Percentiles rank a stretch among this genome's conserved stretches.
These are phyloP conservation scores for Polietes domitor DNA, from an alignment of 2,888 invertebrate genomes.

Conservation along the genomic window DNA sequence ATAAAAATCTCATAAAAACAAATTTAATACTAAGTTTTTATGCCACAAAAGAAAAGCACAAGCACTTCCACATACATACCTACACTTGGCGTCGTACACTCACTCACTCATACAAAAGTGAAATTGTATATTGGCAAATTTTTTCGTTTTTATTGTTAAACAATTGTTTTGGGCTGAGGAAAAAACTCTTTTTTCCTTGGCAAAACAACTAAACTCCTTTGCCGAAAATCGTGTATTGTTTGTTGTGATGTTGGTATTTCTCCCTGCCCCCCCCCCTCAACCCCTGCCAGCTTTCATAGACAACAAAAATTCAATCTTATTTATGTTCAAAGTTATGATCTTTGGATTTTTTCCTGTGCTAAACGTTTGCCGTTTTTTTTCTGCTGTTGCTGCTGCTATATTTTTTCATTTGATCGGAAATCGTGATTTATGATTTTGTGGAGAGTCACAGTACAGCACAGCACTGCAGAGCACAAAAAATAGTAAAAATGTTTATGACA, in stretches of 20 bases:
- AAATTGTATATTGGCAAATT: constrained; percentile 34
- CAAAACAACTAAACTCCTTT: constrained; percentile 19
- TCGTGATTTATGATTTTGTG: constrained; percentile 68
- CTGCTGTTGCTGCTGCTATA: neutral
- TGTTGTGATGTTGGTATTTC: constrained; percentile 17
- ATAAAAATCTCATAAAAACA: constrained; percentile 63
- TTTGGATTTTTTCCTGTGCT: constrained; percentile 49
- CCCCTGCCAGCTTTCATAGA: constrained; percentile 17
- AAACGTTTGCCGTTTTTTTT: constrained; percentile 29
- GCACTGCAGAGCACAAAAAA: constrained; percentile 8
- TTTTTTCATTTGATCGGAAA: constrained; percentile 65
- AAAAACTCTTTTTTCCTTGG: neutral
- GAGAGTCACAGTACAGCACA: constrained; percentile 17
- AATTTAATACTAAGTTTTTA: constrained; percentile 57
- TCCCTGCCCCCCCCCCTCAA: neutral
- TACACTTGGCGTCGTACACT: neutral
- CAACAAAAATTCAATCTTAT: constrained; percentile 64
- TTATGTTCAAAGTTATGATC: constrained; percentile 65
- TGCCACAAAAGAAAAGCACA: neutral
- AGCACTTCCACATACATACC: neutral
- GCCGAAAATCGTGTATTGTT: constrained; percentile 36
- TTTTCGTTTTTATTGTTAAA: constrained; percentile 27
- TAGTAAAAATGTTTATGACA: constrained; percentile 66
- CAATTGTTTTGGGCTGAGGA: constrained; percentile 21
- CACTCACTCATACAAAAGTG: constrained; percentile 24